Evolutionary conservation across 2,113 vertebrate genomes (phyloP), one percentile per base, ranked within the genome.

Genomic region (Poecilia latipinna): DNA sequence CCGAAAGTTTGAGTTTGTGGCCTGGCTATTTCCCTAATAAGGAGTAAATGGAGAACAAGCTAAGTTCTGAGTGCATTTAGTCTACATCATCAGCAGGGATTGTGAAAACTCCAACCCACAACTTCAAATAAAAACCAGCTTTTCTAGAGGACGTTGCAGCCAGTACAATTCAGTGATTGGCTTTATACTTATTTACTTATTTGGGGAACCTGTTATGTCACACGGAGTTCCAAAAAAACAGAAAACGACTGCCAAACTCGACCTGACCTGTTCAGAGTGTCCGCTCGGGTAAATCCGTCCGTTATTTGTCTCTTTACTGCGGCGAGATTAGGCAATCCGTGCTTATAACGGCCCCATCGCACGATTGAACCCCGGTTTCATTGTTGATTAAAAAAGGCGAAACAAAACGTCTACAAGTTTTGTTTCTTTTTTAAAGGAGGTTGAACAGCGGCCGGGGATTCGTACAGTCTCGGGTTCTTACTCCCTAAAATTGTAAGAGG

Each of bases 241-340:
- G 44, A 48, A 48, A 48, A 48, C 77, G 65, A 80, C 72, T 74
- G 22, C 68, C 66, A 65, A 80, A 85, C 77, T 77, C 63, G 73
- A 66, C 31, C 3, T 3, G 44, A 48, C 4, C 44, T 48, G 35
- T 68, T 70, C 31, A 51, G 62, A 8, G 12, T 75, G 70, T 68
- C 66, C 71, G 67, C 64, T 51, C 68, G 57, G 68, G 54, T 74
- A 61, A 77, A 78, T 80, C 75, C 35, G 84, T 88, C 87, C 89
- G 80, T 74, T 80, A 63, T 87, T 73, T 80, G 61, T 87, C 76
- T 79, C 75, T 87, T 82, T 86, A 60, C 78, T 86, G 54, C 70
- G 72, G 64, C 72, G 70, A 78, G 74, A 86, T 82, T 79, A 76
- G 12, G 33, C 72, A 69, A 42, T 74, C 65, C 63, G 8, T 71